Evolutionary conservation across 2,888 invertebrate genomes (phyloP).

Genomic region (Cataglyphis livida): DNA sequence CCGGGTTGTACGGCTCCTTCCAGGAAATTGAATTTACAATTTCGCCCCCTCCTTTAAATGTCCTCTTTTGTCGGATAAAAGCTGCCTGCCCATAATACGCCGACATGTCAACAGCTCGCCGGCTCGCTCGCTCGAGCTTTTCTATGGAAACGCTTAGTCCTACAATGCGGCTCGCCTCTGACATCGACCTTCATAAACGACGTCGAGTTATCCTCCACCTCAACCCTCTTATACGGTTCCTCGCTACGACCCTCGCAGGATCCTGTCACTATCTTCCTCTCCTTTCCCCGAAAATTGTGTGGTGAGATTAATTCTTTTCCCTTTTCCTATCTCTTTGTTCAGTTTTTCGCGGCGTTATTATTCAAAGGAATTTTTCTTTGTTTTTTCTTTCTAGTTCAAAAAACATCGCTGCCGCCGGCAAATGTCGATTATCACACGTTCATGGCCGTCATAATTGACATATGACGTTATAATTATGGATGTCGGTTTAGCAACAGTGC

Average conservation of each 20-base stretch:
- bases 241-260: neutral
- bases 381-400: constrained; percentile 26
- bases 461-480: constrained; percentile 48
- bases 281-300: constrained; percentile 58
- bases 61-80: constrained; percentile 77
- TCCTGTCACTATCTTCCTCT: constrained; percentile 24
- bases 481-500: constrained; percentile 33
- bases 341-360: constrained; percentile 60
- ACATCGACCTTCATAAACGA: constrained; percentile 72
- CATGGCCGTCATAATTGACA: constrained; percentile 61
- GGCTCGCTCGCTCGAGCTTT: constrained; percentile 66
- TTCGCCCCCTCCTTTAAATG: constrained; percentile 72
- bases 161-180: constrained; percentile 71
- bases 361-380: constrained; percentile 56
- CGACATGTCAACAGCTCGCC: constrained; percentile 75
- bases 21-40: constrained; percentile 79
- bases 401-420: constrained; percentile 25
- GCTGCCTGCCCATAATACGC: constrained; percentile 75
- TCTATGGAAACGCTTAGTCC: constrained; percentile 65
- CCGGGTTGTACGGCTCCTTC: constrained; percentile 43
- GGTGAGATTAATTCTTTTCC: constrained; percentile 69
- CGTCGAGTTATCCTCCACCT: constrained; percentile 55
- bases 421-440: constrained; percentile 64
- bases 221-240: constrained; percentile 34
- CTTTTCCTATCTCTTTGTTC: constrained; percentile 20